phyloP scores from a whole-genome alignment of 2,888 invertebrate species.

The Zygaena filipendulae region DNA sequence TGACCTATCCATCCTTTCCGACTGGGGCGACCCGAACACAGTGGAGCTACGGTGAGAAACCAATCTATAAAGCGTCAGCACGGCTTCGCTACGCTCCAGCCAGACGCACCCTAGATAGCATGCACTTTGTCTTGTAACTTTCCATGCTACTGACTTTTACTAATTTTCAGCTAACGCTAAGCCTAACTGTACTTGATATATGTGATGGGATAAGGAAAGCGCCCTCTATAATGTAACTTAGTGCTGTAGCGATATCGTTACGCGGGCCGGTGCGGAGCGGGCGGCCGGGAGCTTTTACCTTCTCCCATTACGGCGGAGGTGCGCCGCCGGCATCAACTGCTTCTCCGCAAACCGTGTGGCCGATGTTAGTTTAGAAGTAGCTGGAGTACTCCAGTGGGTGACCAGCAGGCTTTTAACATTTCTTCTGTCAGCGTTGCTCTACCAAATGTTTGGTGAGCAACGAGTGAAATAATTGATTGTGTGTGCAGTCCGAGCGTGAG shows the following conservation, averaged over 20 bases:
- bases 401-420: constrained; percentile 57
- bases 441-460: constrained; percentile 20
- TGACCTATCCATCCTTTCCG: constrained; percentile 36
- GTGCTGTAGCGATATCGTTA: constrained; percentile 31
- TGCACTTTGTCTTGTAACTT: constrained; percentile 53
- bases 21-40: constrained; percentile 50
- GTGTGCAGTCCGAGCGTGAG: constrained; percentile 54
- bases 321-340: constrained; percentile 60
- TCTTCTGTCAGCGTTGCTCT: constrained; percentile 57
- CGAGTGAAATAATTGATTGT: constrained; percentile 25
- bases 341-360: constrained; percentile 55
- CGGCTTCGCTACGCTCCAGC: constrained; percentile 59
- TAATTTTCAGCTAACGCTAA: constrained; percentile 57
- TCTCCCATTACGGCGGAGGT: constrained; percentile 70
- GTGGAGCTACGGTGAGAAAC: constrained; percentile 64
- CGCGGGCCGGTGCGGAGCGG: constrained; percentile 58
- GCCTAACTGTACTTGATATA: constrained; percentile 51
- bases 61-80: constrained; percentile 60
- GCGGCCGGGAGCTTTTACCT: constrained; percentile 67
- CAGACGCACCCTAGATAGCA: constrained; percentile 59
- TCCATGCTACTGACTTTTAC: constrained; percentile 52
- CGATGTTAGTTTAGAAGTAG: constrained; percentile 43
- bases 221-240: constrained; percentile 69
- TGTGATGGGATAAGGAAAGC: constrained; percentile 83
- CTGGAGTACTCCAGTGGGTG: constrained; percentile 40